Evolutionary conservation across 2,113 vertebrate species (phyloP).

Genomic region (Lepus americanus): DNA sequence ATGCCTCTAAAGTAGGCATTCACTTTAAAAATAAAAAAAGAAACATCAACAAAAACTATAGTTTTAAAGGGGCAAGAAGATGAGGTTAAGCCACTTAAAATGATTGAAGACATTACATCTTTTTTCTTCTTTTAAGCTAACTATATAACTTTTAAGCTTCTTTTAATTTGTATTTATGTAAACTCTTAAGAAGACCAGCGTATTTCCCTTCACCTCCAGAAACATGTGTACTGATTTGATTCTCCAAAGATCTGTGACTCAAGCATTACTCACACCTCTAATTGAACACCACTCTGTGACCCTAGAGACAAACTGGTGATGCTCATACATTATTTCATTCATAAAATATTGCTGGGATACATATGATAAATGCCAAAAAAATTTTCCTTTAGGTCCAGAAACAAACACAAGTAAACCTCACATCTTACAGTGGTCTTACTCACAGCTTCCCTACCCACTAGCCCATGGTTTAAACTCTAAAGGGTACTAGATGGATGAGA

Average conservation of each 20-base stretch:
- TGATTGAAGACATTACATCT: conserved; percentile 27
- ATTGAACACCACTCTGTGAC: conserved; percentile 60
- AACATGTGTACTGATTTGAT: conserved; percentile 33
- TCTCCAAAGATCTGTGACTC: conserved; percentile 73
- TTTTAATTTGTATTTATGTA: conserved; percentile 37
- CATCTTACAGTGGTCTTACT: background rate
- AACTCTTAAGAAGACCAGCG: conserved; percentile 53
- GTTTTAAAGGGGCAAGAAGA: conserved; percentile 17
- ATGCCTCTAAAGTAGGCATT: conserved; percentile 28
- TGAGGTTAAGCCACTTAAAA: conserved; percentile 30
- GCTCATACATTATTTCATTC: conserved; percentile 72
- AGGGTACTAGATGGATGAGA: background rate
- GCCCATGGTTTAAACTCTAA: background rate
- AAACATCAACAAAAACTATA: conserved; percentile 47
- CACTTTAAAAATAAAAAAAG: conserved; percentile 54
- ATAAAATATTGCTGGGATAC: conserved; percentile 71
- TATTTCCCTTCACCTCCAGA: conserved; percentile 32
- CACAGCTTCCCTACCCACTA: background rate
- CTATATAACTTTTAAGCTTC: background rate
- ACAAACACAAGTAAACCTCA: conserved; percentile 31
- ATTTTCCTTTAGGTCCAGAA: conserved; percentile 12
- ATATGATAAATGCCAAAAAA: conserved; percentile 47
- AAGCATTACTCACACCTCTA: conserved; percentile 73
- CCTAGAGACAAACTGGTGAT: conserved; percentile 60
- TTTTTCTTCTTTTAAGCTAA: conserved; percentile 38